These are phyloP conservation scores for Heteromyza rotundicornis DNA, from an alignment of 2,888 invertebrate species.

Conservation along the genomic window DNA sequence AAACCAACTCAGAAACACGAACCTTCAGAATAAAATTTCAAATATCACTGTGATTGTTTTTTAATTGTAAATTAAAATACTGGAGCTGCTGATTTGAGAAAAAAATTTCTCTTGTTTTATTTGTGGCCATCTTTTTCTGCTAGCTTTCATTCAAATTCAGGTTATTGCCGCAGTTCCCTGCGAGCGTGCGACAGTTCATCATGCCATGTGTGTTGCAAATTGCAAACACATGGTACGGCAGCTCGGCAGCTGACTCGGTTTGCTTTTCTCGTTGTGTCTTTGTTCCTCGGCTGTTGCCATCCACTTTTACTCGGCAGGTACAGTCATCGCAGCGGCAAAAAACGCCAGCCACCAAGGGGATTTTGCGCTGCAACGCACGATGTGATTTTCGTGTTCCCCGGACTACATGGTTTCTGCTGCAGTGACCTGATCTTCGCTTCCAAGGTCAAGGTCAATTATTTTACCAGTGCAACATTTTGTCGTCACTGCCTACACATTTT, in stretches of 20 bases:
- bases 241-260: slow-evolving; percentile 34
- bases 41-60: slow-evolving; percentile 63
- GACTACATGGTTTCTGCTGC: background rate
- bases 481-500: too few species aligned
- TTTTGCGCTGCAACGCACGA: background rate
- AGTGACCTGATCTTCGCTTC: background rate
- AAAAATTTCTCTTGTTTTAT: slow-evolving; percentile 34
- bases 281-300: background rate
- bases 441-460: slow-evolving; percentile 5
- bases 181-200: too few species aligned
- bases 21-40: slow-evolving; percentile 52
- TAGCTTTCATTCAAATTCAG: slow-evolving; percentile 10
- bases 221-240: slow-evolving; percentile 47
- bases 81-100: slow-evolving; percentile 63
- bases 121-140: slow-evolving; percentile 5
- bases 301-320: background rate
- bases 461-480: too few species aligned
- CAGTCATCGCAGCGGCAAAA: background rate
- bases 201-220: background rate
- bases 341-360: background rate
- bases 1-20: slow-evolving; percentile 34
- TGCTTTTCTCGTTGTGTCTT: background rate
- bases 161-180: slow-evolving; percentile 12
- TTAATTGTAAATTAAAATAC: slow-evolving; percentile 63
- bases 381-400: background rate